Evolutionary conservation across 2,113 vertebrate genomes (phyloP).

Genomic region (Engystomops pustulosus): DNA sequence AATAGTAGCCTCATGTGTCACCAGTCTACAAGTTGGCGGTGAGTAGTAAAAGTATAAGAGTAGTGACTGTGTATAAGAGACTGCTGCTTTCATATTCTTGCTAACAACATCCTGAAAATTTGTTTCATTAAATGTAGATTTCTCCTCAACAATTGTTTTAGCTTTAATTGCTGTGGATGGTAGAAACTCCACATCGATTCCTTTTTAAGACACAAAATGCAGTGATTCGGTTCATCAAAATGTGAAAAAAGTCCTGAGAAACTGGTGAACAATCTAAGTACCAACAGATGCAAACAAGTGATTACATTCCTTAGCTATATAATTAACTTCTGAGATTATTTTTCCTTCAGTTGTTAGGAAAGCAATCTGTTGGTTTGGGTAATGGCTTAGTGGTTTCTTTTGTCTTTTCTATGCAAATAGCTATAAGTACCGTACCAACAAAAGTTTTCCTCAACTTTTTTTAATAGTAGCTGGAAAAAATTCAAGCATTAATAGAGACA

Average conservation of each 20-base stretch:
- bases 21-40: too few species aligned
- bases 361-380: conserved; percentile 56
- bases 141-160: conserved; percentile 38
- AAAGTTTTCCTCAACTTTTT: conserved; percentile 39
- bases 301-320: conserved; percentile 59
- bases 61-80: too few species aligned
- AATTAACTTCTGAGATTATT: conserved; percentile 58
- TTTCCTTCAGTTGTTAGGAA: conserved; percentile 56
- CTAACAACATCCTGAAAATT: not conserved
- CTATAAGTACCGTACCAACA: conserved; percentile 24
- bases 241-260: conserved; percentile 49
- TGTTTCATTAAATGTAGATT: not conserved
- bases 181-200: conserved; percentile 14
- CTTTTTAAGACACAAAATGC: conserved; percentile 46
- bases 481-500: conserved; percentile 7
- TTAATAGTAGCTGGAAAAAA: conserved; percentile 27
- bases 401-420: conserved; percentile 53
- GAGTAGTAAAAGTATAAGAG: too few species aligned
- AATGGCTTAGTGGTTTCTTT: conserved; percentile 50
- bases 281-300: conserved; percentile 59
- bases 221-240: conserved; percentile 48
- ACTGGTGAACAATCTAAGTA: conserved; percentile 56
- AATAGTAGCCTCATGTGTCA: too few species aligned
- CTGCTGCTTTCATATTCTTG: conserved; percentile 4
- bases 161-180: conserved; percentile 27